These are phyloP conservation scores for Sinotaia quadrata DNA, from an alignment of 2,888 invertebrate species.

Conservation along the genomic window DNA sequence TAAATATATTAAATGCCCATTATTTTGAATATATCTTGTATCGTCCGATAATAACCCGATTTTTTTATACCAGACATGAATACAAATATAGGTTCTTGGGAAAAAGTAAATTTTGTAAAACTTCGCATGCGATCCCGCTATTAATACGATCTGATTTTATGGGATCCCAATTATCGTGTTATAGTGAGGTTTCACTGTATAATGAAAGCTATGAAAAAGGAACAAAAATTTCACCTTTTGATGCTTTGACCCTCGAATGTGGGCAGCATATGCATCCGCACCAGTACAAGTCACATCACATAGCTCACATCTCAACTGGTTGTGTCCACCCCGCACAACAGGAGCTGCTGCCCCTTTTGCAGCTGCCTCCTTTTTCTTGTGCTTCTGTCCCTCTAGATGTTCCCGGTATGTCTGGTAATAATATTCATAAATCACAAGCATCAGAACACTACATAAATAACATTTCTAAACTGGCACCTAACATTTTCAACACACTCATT, in stretches of 20 bases:
- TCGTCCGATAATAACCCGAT: too few species aligned
- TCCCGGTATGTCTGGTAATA: slow-evolving; percentile 85
- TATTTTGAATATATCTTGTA: too few species aligned
- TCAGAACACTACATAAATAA: neutral
- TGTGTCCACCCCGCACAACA: slow-evolving; percentile 72
- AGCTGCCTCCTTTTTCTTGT: slow-evolving; percentile 97
- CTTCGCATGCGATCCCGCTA: too few species aligned
- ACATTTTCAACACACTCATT: neutral
- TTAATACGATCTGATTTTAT: too few species aligned
- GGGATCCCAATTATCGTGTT: too few species aligned
- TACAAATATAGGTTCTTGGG: too few species aligned
- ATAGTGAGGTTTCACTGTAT: neutral
- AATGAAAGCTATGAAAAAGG: too few species aligned
- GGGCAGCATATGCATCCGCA: slow-evolving; percentile 97
- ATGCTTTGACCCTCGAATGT: slow-evolving; percentile 97
- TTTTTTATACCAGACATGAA: too few species aligned
- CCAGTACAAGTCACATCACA: slow-evolving; percentile 99
- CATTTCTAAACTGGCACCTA: neutral
- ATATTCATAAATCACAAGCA: neutral
- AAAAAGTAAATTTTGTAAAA: too few species aligned
- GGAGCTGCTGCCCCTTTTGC: slow-evolving; percentile 76
- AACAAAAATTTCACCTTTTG: slow-evolving; percentile 82
- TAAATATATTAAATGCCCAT: too few species aligned
- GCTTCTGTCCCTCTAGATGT: slow-evolving; percentile 98
- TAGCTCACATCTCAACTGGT: slow-evolving; percentile 91